Conservation (phyloP, 2,113 vertebrate genomes). For the Shinisaurus crocodilurus region DNA sequence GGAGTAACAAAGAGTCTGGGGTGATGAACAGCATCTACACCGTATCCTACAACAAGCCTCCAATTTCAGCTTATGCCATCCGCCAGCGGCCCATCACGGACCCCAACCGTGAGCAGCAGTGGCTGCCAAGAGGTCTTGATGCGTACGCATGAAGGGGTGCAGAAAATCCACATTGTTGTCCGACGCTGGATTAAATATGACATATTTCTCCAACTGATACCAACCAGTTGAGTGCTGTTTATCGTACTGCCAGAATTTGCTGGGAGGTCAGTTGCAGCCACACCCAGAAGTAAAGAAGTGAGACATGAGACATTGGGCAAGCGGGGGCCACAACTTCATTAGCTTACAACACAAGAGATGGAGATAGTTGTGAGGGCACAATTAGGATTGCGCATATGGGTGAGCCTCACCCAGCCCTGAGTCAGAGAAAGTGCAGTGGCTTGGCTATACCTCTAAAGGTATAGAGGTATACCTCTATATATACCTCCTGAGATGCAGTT, state of each 20-base stretch:
- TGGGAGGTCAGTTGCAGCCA: neutral
- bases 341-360: no score
- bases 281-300: neutral
- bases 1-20: constrained; percentile 19
- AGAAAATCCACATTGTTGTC: neutral
- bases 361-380: no score
- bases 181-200: constrained; percentile 49
- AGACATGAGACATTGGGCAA: neutral
- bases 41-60: constrained; percentile 52
- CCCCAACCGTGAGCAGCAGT: neutral
- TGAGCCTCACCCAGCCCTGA: no score
- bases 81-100: neutral
- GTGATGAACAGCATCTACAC: constrained; percentile 50
- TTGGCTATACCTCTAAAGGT: no score
- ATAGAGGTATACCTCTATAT: no score
- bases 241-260: neutral
- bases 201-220: neutral
- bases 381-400: no score
- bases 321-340: no score
- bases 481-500: no score
- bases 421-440: no score
- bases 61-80: neutral
- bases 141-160: neutral
- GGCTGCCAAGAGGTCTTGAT: neutral
- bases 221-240: neutral